A percentile compares a stretch with the other conserved stretches of the same genome.
These are phyloP conservation scores for Gymnoscelis rufifasciata DNA, from an alignment of 2,888 invertebrate species.

Conservation along the genomic window DNA sequence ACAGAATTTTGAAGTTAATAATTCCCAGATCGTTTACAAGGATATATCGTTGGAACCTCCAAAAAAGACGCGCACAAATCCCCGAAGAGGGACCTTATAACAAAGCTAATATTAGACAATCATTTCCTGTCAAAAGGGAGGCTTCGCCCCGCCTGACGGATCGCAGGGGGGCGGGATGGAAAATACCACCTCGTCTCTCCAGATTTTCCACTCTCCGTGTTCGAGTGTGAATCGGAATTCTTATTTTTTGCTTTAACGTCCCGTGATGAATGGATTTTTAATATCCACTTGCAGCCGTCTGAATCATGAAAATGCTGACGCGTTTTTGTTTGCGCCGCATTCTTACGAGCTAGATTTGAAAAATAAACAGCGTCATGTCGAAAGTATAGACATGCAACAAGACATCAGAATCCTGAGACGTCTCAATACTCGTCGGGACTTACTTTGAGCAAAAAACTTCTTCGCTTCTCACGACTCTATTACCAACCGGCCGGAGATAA, in stretches of 20 bases:
- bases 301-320: slow-evolving; percentile 52
- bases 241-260: slow-evolving; percentile 62
- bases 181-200: slow-evolving; percentile 69
- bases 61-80: slow-evolving; percentile 54
- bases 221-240: slow-evolving; percentile 72
- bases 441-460: slow-evolving; percentile 71
- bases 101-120: slow-evolving; percentile 79
- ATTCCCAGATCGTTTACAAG: slow-evolving; percentile 34
- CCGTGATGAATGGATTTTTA: slow-evolving; percentile 73
- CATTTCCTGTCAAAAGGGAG: slow-evolving; percentile 78
- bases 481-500: slow-evolving; percentile 73
- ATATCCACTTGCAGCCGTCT: slow-evolving; percentile 69
- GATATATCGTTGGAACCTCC: slow-evolving; percentile 39
- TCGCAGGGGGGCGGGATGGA: slow-evolving; percentile 43
- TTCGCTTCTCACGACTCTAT: slow-evolving; percentile 77
- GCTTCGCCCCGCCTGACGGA: slow-evolving; percentile 47
- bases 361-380: slow-evolving; percentile 71
- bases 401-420: slow-evolving; percentile 74
- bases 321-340: slow-evolving; percentile 35
- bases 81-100: slow-evolving; percentile 74
- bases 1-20: slow-evolving; percentile 24
- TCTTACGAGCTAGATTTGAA: slow-evolving; percentile 33
- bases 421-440: slow-evolving; percentile 68
- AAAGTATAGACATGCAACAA: slow-evolving; percentile 71
- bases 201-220: slow-evolving; percentile 69